Evolutionary conservation across 2,113 vertebrate species (phyloP).

Genomic region (Apistogramma diplotaenia): DNA sequence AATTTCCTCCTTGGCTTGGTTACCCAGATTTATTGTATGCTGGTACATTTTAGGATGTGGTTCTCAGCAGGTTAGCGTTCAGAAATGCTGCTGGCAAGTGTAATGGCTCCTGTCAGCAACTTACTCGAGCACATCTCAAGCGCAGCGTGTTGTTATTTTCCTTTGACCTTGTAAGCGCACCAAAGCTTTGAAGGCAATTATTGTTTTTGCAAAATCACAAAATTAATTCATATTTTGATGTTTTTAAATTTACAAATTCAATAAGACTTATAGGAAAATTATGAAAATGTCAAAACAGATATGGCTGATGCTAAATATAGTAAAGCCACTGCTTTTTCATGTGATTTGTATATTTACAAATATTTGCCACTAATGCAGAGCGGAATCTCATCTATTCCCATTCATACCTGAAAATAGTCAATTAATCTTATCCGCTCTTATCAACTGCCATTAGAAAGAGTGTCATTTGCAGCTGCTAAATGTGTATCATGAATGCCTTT

Average conservation of each 20-base stretch:
- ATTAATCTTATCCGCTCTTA: slow-evolving; percentile 63
- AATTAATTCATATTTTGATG: neutral
- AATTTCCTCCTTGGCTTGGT: slow-evolving; percentile 46
- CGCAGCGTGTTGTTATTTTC: slow-evolving; percentile 5
- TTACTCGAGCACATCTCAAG: slow-evolving; percentile 3
- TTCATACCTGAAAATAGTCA: slow-evolving; percentile 60
- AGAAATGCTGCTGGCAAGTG: slow-evolving; percentile 37
- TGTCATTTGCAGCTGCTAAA: slow-evolving; percentile 60
- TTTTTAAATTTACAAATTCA: neutral
- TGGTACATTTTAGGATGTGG: slow-evolving; percentile 46
- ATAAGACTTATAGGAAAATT: neutral
- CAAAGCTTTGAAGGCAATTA: neutral
- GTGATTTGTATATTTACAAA: slow-evolving; percentile 6
- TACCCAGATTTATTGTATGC: slow-evolving; percentile 55
- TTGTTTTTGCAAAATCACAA: no score
- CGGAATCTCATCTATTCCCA: slow-evolving; percentile 50
- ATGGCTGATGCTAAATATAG: neutral
- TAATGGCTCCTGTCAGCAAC: slow-evolving; percentile 47
- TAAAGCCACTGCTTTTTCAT: neutral
- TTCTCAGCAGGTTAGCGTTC: slow-evolving; percentile 54
- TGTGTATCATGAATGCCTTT: slow-evolving; percentile 66
- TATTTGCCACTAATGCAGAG: slow-evolving; percentile 32
- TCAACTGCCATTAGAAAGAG: slow-evolving; percentile 59
- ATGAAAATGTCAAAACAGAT: neutral
- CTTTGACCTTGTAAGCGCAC: slow-evolving; percentile 27